Evolutionary conservation across 2,888 invertebrate species (phyloP).

Genomic region (Diarsia rubi): DNA sequence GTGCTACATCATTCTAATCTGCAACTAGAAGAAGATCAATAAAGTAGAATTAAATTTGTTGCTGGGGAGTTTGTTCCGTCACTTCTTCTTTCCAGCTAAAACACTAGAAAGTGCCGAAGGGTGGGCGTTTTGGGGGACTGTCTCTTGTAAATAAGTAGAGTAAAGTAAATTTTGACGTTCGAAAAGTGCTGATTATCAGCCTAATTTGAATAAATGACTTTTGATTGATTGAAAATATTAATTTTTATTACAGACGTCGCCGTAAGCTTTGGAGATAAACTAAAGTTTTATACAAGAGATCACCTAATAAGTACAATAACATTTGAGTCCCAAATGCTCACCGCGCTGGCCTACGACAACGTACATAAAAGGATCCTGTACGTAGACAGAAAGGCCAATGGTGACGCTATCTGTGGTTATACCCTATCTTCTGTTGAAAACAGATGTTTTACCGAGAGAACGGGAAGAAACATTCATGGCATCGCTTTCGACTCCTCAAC

Average conservation of each 20-base stretch:
- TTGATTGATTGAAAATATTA: no score
- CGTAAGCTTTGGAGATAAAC: background rate
- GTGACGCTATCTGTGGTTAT: conserved; percentile 93
- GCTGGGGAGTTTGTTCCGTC: no score
- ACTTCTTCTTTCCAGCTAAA: no score
- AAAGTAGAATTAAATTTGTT: background rate
- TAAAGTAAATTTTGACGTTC: no score
- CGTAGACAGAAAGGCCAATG: conserved; percentile 92
- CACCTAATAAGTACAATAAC: conserved; percentile 69
- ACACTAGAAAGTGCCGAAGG: no score
- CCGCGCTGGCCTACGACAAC: conserved; percentile 91
- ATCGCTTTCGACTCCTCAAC: conserved; percentile 94
- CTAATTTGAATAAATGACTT: no score
- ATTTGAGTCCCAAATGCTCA: background rate
- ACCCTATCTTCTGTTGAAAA: conserved; percentile 79
- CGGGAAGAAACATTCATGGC: conserved; percentile 92
- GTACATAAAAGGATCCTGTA: conserved; percentile 92
- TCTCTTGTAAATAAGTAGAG: no score
- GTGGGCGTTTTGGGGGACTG: no score
- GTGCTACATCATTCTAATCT: no score
- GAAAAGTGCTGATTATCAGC: no score
- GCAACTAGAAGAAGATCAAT: no score
- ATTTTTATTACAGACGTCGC: background rate
- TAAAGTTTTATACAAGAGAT: conserved; percentile 86
- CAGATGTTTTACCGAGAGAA: conserved; percentile 85